A percentile compares a stretch with the other conserved stretches of the same genome.
Conservation (phyloP, 1,140 invertebrate species). For the Drosophila leontia region DNA sequence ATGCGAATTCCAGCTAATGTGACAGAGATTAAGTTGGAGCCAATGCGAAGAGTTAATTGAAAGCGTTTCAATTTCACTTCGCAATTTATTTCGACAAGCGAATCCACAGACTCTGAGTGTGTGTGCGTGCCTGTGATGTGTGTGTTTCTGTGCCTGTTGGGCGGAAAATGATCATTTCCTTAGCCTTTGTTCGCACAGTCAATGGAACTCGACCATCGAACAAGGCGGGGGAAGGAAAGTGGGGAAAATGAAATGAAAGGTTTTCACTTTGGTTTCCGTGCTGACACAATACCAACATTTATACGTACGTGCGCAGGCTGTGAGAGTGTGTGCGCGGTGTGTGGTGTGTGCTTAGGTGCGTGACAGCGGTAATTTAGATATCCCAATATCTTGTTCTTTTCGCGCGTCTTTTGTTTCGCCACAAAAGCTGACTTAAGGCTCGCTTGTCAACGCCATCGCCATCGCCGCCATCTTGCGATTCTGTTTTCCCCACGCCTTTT, state of each 20-base stretch:
- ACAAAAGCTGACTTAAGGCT: constrained; percentile 60
- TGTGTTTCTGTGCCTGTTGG: constrained; percentile 40
- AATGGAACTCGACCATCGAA: constrained; percentile 46
- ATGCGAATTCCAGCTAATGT: constrained; percentile 35
- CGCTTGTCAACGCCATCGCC: constrained; percentile 44
- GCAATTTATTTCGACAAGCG: constrained; percentile 29
- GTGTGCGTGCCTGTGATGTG: constrained; percentile 2
- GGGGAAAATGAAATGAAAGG: constrained; percentile 57
- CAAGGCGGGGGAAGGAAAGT: not conserved
- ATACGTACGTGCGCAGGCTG: constrained; percentile 1
- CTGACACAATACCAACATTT: constrained; percentile 42
- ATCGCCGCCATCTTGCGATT: constrained; percentile 41
- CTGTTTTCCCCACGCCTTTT: constrained; percentile 18
- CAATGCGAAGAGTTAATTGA: constrained; percentile 49
- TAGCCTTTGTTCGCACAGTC: constrained; percentile 68
- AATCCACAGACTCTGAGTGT: constrained; percentile 12
- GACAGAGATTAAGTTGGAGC: constrained; percentile 30
- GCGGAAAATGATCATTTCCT: constrained; percentile 81
- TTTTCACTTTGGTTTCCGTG: constrained; percentile 66
- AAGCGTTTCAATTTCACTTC: constrained; percentile 48
- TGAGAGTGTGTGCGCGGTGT: constrained; percentile 4
- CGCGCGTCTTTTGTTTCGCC: constrained; percentile 72
- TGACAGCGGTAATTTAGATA: constrained; percentile 71
- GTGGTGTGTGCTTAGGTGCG: constrained; percentile 53
- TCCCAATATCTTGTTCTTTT: constrained; percentile 69